Evolutionary conservation across 2,797 vertebrate genomes (phyloP), one percentile per base, ranked within the genome.

Genomic region (Pangasius macronema): DNA sequence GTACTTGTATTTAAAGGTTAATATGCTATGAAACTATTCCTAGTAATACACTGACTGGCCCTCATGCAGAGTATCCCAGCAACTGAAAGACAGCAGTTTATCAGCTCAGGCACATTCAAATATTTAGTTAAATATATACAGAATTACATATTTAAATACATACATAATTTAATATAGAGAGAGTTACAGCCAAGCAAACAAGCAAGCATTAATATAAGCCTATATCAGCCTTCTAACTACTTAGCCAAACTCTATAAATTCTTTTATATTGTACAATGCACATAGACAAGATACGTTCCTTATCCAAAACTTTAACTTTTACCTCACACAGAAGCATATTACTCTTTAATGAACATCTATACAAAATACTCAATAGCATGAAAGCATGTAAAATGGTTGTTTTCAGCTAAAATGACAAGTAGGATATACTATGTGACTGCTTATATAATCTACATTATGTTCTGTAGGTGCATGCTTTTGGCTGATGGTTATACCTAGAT

Each of bases 21-120:
- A 68, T 39, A 61, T 83, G 80, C 63, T 70, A 83, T 76, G 36
- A 83, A 86, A 68, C 36, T n/a, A 49, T 46, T 27, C 16, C 63
- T 42, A 68, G 70, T 83, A 65, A 75, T 13, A 55, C 65, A 82
- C 18, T 67, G 36, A 83, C 82, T 33, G 42, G 10, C 57, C 13
- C 24, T 76, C 46, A 53, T 53, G 27, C 14, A 76, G 33, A 39
- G 20, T 80, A 57, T 20, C 76, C 53, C 76, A 79, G 76, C 76
- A 79, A 79, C 76, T 83, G n/a, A 49, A 67, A 67, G 27, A 30
- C 80, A 49, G 14, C 39, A 46, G 42, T 49, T 46, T 20, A 65
- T 65, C 59, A 65, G 27, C 27, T 51, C 42, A 65, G 81, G 59
- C 2, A 68, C 81, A 83, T 22, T 83, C 1, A 5, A 82, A 82